Evolutionary conservation across 2,797 vertebrate species (phyloP).

Genomic region (Odontamblyopus rebecca): DNA sequence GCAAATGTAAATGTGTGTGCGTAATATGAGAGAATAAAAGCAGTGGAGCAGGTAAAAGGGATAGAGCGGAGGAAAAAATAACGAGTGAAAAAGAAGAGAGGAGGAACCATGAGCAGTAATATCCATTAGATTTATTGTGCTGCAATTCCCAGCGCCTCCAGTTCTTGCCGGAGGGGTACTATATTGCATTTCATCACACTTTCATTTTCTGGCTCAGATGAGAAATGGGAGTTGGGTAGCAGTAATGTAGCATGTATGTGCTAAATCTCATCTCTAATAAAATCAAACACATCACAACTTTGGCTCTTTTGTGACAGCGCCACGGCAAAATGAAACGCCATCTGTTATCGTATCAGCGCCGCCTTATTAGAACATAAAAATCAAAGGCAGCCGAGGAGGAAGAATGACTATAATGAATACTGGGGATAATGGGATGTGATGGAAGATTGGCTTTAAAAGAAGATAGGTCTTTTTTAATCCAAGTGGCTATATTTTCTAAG

Average conservation of each 20-base stretch:
- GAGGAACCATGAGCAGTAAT: slow-evolving; percentile 88
- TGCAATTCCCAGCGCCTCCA: slow-evolving; percentile 96
- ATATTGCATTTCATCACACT: slow-evolving; percentile 99
- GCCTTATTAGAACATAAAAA: slow-evolving; percentile 92
- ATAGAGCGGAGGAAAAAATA: slow-evolving; percentile 60
- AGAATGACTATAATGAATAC: slow-evolving; percentile 68
- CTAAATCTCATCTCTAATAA: slow-evolving; percentile 99
- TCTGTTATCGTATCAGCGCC: slow-evolving; percentile 90
- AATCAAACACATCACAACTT: slow-evolving; percentile 98
- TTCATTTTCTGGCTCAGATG: slow-evolving; percentile 99
- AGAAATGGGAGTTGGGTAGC: slow-evolving; percentile 95
- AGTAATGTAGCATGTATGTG: slow-evolving; percentile 97
- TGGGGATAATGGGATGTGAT: slow-evolving; percentile 58
- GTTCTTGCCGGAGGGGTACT: slow-evolving; percentile 95
- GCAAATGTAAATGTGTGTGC: slow-evolving; percentile 79
- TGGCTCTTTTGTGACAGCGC: slow-evolving; percentile 86
- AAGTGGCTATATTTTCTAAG: slow-evolving; percentile 33
- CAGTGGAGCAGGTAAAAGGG: slow-evolving; percentile 39
- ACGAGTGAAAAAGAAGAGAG: slow-evolving; percentile 40
- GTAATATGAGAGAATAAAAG: slow-evolving; percentile 48
- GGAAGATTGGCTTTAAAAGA: slow-evolving; percentile 43
- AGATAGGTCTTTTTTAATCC: slow-evolving; percentile 40
- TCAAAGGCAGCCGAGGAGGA: slow-evolving; percentile 64
- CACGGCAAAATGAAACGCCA: slow-evolving; percentile 92
- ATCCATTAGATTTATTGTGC: slow-evolving; percentile 99